Evolutionary conservation across 2,797 vertebrate species (phyloP), one percentile per base, ranked within the genome.

Genomic region (Uromys caudimaculatus): DNA sequence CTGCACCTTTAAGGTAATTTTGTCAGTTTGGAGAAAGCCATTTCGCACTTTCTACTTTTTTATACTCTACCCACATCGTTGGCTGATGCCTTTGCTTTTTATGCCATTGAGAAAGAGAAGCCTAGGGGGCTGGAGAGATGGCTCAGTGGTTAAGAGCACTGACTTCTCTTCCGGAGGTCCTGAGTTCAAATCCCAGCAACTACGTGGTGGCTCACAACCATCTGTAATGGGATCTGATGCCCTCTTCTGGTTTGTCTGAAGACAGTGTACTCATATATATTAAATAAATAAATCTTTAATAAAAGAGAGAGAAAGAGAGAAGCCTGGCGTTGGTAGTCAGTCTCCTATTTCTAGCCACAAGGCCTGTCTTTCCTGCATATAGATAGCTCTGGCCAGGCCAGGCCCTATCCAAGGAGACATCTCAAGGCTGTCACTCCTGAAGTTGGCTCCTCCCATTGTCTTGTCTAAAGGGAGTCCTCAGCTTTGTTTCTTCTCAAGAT

Each of bases 291-390:
- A 44, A 44, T 44, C 44, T 44, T 44, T 44, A 44, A 44, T 3
- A 44, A 44, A 44, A 44, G 44, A 50, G 27, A 67, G 58, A 54
- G 82, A 85, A 73, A 35, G 64, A 50, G 27, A 67, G 58, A 54
- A 67, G 44, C 16, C 0, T 11, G 3, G 10, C 0, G 0, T 32
- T 38, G 0, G 2, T 14, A 38, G 77, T 41, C 3, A 3, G 12
- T 38, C 78, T 56, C 7, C 0, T 52, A 23, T 4, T 47, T 62
- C 14, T 32, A 6, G 16, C 60, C 75, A 32, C 35, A 3, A 58
- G 75, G 14, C 8, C 85, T 17, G 60, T 73, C 71, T 44, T 2
- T n/a, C 60, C 58, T 90, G 11, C 50, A 16, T 16, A 88, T 14
- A 11, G 62, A 88, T 14, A 11, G 62, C 19, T 32, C 10, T 64